A percentile compares a stretch with the other conserved stretches of the same genome.
phyloP scores from a whole-genome alignment of 2,888 invertebrate genomes.

The Chrysotoxum bicinctum region DNA sequence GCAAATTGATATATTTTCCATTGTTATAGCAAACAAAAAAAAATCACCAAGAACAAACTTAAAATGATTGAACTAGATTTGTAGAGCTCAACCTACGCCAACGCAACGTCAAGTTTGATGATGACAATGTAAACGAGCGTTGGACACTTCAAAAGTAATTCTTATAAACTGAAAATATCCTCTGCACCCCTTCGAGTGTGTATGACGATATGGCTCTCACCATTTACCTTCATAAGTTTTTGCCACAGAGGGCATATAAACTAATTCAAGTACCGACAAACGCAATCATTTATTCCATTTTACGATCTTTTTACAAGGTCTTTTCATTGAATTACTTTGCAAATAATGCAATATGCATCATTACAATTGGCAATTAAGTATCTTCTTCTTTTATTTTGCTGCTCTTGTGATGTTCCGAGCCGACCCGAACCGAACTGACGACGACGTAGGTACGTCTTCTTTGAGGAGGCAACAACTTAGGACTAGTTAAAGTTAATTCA shows the following conservation, averaged over 20 bases:
- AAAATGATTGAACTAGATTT: slow-evolving; percentile 33
- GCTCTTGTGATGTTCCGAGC: not conserved
- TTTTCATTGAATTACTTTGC: slow-evolving; percentile 65
- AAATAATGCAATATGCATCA: slow-evolving; percentile 63
- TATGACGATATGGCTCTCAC: slow-evolving; percentile 20
- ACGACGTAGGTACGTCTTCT: not conserved
- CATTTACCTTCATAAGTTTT: slow-evolving; percentile 22
- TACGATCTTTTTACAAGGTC: slow-evolving; percentile 50
- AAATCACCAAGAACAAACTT: slow-evolving; percentile 17
- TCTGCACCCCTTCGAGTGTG: not conserved
- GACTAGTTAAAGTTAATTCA: slow-evolving; percentile 61
- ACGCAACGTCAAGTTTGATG: slow-evolving; percentile 9
- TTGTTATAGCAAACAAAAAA: slow-evolving; percentile 3
- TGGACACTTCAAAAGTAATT: slow-evolving; percentile 11
- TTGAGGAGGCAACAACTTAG: slow-evolving; percentile 9
- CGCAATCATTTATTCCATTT: slow-evolving; percentile 56
- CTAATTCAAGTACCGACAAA: slow-evolving; percentile 62
- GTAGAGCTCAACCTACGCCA: slow-evolving; percentile 25
- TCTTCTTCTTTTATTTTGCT: not conserved
- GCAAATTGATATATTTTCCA: slow-evolving; percentile 23
- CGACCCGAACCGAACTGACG: not conserved
- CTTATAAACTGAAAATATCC: not conserved
- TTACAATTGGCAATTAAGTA: slow-evolving; percentile 71
- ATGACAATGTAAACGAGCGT: not conserved
- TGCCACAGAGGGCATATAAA: not conserved